Evolutionary conservation across 2,113 vertebrate genomes (phyloP).

Genomic region (Gavialis gangeticus): DNA sequence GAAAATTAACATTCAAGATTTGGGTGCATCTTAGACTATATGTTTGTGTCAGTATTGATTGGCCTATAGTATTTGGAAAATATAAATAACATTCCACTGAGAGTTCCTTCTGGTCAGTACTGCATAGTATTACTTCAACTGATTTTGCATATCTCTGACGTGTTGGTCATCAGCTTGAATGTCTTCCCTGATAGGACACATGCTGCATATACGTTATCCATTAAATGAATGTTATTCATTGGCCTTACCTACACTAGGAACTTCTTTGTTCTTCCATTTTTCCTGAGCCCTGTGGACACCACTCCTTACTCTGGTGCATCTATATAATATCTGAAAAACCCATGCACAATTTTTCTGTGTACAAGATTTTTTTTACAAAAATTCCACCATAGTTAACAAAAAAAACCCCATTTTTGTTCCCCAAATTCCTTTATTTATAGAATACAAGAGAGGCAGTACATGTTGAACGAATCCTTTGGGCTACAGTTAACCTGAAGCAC

Average conservation of each 20-base stretch:
- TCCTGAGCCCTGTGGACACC: not conserved
- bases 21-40: no score
- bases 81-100: not conserved
- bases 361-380: not conserved
- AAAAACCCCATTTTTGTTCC: not conserved
- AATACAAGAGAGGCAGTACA: not conserved
- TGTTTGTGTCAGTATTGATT: not conserved
- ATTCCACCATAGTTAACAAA: not conserved
- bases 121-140: no score
- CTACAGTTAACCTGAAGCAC: not conserved
- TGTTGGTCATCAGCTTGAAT: not conserved
- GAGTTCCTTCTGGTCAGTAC: not conserved
- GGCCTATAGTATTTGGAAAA: not conserved
- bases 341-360: not conserved
- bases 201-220: not conserved
- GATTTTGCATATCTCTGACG: not conserved
- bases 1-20: not conserved
- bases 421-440: not conserved
- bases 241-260: not conserved
- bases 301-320: fast-evolving
- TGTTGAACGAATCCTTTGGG: not conserved
- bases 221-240: not conserved
- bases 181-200: not conserved
- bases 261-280: not conserved
- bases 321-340: fast-evolving